Evolutionary conservation across 1,140 invertebrate species (phyloP).

Genomic region (Diplogasteroides magnus): DNA sequence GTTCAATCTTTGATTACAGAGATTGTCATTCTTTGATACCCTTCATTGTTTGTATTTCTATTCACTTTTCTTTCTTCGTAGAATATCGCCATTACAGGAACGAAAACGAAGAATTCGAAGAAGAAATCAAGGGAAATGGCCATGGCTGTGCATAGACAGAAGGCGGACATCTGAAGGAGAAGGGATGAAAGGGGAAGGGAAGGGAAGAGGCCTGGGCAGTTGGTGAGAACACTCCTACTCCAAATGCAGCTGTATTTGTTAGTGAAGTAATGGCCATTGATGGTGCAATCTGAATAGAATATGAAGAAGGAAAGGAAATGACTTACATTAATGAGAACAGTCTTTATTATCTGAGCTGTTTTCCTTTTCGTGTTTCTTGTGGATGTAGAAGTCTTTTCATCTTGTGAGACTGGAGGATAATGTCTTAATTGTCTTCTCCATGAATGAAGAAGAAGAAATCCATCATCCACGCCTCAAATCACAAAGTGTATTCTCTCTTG

Average conservation of each 20-base stretch:
- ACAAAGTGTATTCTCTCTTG: constrained; percentile 41
- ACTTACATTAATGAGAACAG: background rate
- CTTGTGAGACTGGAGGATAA: too few species aligned
- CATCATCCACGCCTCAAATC: constrained; percentile 16
- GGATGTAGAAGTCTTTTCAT: too few species aligned
- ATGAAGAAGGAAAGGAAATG: too few species aligned
- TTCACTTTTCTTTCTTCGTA: constrained; percentile 19
- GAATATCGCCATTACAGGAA: constrained; percentile 31
- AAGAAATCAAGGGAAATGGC: constrained; percentile 46
- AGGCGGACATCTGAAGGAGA: constrained; percentile 29
- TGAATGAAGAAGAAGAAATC: constrained; percentile 27
- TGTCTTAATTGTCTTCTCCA: constrained; percentile 18
- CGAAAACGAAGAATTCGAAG: constrained; percentile 47
- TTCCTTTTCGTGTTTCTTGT: constrained; percentile 1
- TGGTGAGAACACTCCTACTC: constrained; percentile 45
- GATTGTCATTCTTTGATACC: background rate
- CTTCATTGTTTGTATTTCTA: constrained; percentile 5
- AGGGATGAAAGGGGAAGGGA: background rate
- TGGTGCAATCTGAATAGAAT: too few species aligned
- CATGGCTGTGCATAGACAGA: constrained; percentile 45
- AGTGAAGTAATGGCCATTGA: constrained; percentile 47
- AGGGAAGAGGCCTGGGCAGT: constrained; percentile 23
- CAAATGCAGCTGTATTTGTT: constrained; percentile 45
- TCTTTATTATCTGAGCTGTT: background rate
- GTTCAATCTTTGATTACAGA: too few species aligned